phyloP scores from a whole-genome alignment of 2,888 invertebrate genomes.

The Catocala nupta region DNA sequence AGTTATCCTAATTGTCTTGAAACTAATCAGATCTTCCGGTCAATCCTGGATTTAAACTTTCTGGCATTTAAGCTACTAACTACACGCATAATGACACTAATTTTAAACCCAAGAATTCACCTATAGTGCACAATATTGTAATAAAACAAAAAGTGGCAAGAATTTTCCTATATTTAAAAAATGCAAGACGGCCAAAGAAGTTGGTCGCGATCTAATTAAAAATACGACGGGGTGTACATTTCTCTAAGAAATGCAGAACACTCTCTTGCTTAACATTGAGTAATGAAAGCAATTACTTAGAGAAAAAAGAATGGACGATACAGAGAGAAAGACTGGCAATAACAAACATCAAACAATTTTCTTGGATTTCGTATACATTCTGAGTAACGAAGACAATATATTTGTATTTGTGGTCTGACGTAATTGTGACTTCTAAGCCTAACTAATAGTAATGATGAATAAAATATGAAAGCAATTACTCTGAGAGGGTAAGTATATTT shows the following conservation, averaged over 20 bases:
- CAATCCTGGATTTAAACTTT: no score
- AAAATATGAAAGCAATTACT: no score
- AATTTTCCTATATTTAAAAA: slow-evolving; percentile 18
- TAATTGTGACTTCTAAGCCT: background rate
- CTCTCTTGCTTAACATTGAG: slow-evolving; percentile 27
- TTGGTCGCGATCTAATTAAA: slow-evolving; percentile 41
- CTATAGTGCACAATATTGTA: background rate
- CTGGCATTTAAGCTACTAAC: no score
- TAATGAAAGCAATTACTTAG: slow-evolving; percentile 41
- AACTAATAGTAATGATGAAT: no score
- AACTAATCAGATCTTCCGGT: no score
- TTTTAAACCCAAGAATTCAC: background rate
- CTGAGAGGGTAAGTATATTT: no score
- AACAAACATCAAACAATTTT: slow-evolving; percentile 6
- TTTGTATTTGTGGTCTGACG: background rate
- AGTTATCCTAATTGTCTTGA: no score
- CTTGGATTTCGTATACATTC: slow-evolving; percentile 1
- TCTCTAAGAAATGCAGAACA: slow-evolving; percentile 27
- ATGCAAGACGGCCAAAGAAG: slow-evolving; percentile 13
- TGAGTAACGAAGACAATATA: background rate
- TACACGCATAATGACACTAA: no score
- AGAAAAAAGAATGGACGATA: slow-evolving; percentile 13
- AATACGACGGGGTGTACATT: slow-evolving; percentile 31
- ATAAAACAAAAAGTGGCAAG: background rate
- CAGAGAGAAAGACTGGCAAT: slow-evolving; percentile 3